These are phyloP conservation scores for Caenorhabditis imperialis DNA, from an alignment of 2,888 invertebrate species.

Conservation along the genomic window DNA sequence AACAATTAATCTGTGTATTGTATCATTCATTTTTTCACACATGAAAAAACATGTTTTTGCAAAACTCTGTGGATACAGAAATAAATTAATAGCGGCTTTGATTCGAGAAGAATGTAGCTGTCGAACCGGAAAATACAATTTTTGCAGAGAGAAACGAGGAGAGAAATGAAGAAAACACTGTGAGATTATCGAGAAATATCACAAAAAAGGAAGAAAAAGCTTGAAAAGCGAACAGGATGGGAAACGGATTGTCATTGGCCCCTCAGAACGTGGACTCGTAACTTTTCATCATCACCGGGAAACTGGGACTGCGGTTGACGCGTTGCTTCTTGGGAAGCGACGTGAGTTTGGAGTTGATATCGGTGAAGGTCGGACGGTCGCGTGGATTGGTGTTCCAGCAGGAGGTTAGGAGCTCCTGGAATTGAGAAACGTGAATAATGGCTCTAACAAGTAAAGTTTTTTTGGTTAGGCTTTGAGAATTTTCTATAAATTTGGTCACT, in stretches of 20 bases:
- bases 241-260: constrained; percentile 5
- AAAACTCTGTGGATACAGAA: no score
- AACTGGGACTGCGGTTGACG: constrained; percentile 95
- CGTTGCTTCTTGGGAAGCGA: constrained; percentile 91
- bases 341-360: constrained; percentile 87
- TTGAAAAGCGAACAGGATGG: constrained; percentile 1
- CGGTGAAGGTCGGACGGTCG: constrained; percentile 92
- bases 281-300: constrained; percentile 82
- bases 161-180: not conserved
- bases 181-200: constrained; percentile 23
- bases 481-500: no score
- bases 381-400: constrained; percentile 92
- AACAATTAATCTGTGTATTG: no score
- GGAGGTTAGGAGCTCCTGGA: constrained; percentile 91
- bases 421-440: constrained; percentile 13
- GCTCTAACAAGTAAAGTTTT: no score
- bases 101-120: not conserved
- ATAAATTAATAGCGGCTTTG: no score
- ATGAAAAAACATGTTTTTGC: no score
- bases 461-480: no score
- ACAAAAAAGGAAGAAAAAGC: constrained; percentile 6
- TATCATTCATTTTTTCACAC: no score
- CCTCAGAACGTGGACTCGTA: constrained; percentile 53
- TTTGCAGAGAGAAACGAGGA: not conserved
- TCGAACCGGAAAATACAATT: no score